These are phyloP conservation scores for Babyrousa celebensis DNA, from an alignment of 2,797 vertebrate species.

Conservation along the genomic window DNA sequence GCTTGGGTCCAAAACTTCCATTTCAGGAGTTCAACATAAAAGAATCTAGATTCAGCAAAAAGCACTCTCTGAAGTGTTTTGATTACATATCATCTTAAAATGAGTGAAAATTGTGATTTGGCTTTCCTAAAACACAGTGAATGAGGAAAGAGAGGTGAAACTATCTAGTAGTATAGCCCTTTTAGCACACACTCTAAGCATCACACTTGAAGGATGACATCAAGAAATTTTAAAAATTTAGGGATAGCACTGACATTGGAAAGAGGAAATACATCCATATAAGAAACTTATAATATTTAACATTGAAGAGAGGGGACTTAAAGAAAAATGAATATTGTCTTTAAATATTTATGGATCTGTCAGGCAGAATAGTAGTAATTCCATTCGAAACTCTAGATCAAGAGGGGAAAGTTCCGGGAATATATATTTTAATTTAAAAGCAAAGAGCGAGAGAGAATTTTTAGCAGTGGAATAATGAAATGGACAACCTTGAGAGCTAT, in stretches of 20 bases:
- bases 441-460: neutral
- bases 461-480: neutral
- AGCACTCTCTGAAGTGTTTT: neutral
- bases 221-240: neutral
- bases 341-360: neutral
- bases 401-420: neutral
- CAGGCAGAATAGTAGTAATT: neutral
- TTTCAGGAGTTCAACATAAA: neutral
- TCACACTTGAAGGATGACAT: neutral
- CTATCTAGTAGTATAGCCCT: fast-evolving
- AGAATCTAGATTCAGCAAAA: neutral
- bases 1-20: neutral
- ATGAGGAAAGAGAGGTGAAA: neutral
- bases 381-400: neutral
- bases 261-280: neutral
- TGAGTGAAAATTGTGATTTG: neutral
- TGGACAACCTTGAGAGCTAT: neutral
- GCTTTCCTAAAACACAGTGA: neutral
- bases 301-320: neutral
- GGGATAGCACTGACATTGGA: too few species aligned
- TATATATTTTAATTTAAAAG: neutral
- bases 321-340: neutral
- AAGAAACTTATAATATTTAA: neutral
- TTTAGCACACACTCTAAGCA: neutral
- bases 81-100: neutral